phyloP scores from a whole-genome alignment of 2,113 vertebrate species.

The Callospermophilus lateralis region DNA sequence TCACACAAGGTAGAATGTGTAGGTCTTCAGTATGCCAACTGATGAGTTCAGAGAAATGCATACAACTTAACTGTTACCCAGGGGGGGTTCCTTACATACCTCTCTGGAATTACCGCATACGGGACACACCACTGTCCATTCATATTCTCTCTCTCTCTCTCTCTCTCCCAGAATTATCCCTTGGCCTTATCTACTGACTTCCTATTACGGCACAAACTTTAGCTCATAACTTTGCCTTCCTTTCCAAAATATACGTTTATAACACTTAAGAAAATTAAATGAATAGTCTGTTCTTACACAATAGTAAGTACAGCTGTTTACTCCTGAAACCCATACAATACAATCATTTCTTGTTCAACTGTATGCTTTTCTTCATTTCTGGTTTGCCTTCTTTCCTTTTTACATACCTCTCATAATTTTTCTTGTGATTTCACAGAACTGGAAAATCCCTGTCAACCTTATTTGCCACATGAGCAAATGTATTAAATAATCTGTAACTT shows the following conservation, averaged over 20 bases:
- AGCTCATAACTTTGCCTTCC: constrained; percentile 17
- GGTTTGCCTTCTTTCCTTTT: constrained; percentile 25
- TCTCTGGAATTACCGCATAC: not conserved
- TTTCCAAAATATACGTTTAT: constrained; percentile 32
- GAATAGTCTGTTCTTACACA: constrained; percentile 47
- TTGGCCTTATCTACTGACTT: constrained; percentile 46
- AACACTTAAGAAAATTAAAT: constrained; percentile 47
- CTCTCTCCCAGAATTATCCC: not conserved
- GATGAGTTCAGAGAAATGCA: not conserved
- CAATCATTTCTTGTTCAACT: not conserved
- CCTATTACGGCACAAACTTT: not conserved
- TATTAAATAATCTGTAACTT: constrained; percentile 4
- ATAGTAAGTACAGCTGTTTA: not conserved
- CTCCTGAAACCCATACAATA: not conserved
- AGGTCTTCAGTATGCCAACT: not conserved
- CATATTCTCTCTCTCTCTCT: too few relatives aligned
- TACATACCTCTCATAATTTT: not conserved
- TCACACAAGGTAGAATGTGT: not conserved
- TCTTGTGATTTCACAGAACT: constrained; percentile 39
- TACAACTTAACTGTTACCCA: not conserved
- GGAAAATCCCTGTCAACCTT: not conserved
- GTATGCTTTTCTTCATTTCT: not conserved
- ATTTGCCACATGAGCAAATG: constrained; percentile 28
- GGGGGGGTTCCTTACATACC: not conserved
- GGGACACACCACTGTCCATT: not conserved